Base-by-base conservation (phyloP, 2,888 invertebrate genomes). In the Ptychoptera contaminata region DNA sequence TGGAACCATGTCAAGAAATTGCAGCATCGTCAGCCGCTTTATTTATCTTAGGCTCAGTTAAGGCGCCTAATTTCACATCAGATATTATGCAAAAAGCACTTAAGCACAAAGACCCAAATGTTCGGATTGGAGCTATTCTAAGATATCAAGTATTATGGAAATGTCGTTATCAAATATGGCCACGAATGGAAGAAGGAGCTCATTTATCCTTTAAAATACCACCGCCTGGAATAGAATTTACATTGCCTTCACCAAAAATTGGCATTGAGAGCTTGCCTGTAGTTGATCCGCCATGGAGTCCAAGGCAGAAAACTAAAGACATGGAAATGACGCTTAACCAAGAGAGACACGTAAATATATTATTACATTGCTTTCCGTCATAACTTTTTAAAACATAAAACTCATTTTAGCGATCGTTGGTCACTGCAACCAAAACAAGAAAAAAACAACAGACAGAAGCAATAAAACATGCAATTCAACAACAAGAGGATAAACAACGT, bases 391-490 rank as follows among this genome's bases (percentile, higher is more conserved):
- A 9, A n/a, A 43, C 14, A 14, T 8, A 3, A 23, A n/a, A 41
- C 42, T 37, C 12, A 49, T 59, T 60, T 15, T 63, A 91, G 87
- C 76, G 90, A 50, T 90, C 94, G 7, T 67, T 96, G 55, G 97
- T 99, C 40, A 97, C 98, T 23, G 97, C 98, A 9, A 97, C 97
- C 0, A 94, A 97, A 63, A 98, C 97, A 0, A 76, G 98, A 15
- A 91, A 98, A 61, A 99, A 98, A 62, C 97, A 98, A 62, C 96
- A 98, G 66, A 96, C 97, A 15, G 98, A 99, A 67, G 79, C 97
- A 47, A 92, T 99, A 46, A 87, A 93, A 56, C 79, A 83, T 64
- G 98, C 97, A 1, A 68, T 98, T 14, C 85, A 93, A 59, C 92
- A 92, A 36, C 90, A 96, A 53, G 94, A 96, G 58, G 96, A 96